phyloP scores from a whole-genome alignment of 2,113 vertebrate species.

The Campylorhamphus procurvoides region DNA sequence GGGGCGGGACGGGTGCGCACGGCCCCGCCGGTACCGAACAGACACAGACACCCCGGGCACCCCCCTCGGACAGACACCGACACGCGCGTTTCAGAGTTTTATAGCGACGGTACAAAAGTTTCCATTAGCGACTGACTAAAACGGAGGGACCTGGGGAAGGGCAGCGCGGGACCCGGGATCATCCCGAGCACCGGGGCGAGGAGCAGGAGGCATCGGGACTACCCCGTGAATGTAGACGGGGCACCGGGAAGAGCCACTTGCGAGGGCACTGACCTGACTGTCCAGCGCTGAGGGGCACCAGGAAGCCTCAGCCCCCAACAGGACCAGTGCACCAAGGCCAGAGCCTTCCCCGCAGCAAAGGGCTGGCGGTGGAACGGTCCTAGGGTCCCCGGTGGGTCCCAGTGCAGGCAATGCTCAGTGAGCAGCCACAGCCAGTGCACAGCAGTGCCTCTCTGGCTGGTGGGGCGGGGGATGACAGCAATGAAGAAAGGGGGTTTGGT shows the following conservation, averaged over 20 bases:
- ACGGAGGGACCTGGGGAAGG: background rate
- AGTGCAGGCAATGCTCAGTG: background rate
- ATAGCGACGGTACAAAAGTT: conserved; percentile 47
- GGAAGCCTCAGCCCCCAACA: background rate
- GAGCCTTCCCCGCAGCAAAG: background rate
- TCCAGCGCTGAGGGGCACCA: background rate
- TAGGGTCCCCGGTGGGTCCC: rapidly evolving
- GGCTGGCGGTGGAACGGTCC: rapidly evolving
- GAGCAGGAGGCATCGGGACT: background rate
- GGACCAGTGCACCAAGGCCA: rapidly evolving
- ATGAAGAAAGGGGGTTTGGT: conserved; percentile 68
- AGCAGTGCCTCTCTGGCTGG: background rate
- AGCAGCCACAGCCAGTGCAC: background rate
- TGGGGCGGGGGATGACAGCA: background rate
- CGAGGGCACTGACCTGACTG: background rate
- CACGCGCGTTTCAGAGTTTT: background rate
- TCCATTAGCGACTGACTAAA: background rate
- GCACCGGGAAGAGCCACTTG: rapidly evolving
- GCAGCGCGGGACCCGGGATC: background rate
- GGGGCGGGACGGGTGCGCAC: background rate
- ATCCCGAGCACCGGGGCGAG: background rate
- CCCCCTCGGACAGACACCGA: background rate
- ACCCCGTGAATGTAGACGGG: background rate
- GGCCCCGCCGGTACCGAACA: background rate
- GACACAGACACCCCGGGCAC: too few species aligned